Conservation (phyloP, 2,888 invertebrate genomes). For the Parapristionchus giblindavisi region DNA sequence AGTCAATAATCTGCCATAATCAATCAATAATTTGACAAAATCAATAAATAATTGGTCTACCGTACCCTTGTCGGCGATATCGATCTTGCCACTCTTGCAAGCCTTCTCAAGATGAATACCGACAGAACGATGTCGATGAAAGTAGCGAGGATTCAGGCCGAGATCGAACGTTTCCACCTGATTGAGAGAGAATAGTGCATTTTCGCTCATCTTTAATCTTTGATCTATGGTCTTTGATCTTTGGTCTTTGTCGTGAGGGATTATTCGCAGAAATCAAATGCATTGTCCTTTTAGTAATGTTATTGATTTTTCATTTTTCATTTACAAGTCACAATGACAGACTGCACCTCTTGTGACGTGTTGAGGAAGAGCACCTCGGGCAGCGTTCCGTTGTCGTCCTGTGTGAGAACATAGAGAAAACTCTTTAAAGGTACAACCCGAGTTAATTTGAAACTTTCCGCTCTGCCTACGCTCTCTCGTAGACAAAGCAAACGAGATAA, state of each 20-base stretch:
- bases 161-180: not conserved
- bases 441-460: too few relatives aligned
- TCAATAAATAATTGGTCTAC: not conserved
- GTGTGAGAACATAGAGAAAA: not conserved
- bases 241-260: not conserved
- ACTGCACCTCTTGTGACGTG: slow-evolving; percentile 7
- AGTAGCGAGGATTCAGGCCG: slow-evolving; percentile 32
- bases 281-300: not conserved
- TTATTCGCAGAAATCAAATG: not conserved
- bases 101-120: slow-evolving; percentile 17
- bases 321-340: not conserved
- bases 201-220: too few relatives aligned
- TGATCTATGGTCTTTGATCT: too few relatives aligned
- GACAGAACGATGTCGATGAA: slow-evolving; percentile 32
- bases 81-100: slow-evolving; percentile 14
- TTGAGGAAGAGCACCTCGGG: slow-evolving; percentile 26
- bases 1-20: not conserved
- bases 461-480: too few relatives aligned
- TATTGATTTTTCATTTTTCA: not conserved
- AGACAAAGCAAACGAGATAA: too few relatives aligned
- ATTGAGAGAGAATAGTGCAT: too few relatives aligned
- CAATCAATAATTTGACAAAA: not conserved
- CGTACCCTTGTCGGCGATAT: slow-evolving; percentile 17
- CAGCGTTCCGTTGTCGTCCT: slow-evolving; percentile 32
- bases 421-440: too few relatives aligned